Base-by-base conservation (phyloP, 1,140 invertebrate species). In the Pararge aegeria region DNA sequence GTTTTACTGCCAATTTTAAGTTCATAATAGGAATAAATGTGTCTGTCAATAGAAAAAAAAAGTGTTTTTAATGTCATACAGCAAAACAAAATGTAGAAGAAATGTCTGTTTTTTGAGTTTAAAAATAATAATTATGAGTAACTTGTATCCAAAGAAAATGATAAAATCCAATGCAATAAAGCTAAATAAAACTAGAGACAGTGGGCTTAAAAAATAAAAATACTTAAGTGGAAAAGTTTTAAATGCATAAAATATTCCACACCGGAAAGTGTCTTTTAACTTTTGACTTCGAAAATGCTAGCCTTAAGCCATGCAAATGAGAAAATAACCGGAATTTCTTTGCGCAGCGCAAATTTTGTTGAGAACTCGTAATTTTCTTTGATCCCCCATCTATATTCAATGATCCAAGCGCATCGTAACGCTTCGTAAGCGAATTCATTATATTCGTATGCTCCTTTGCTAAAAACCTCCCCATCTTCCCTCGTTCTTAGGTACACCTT, bases 381-480 rank as follows among this genome's bases (percentile, higher is more conserved):
- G 83, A 86, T 82, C 80, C 80, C 79, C 82, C 80, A 81, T 86
- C 79, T 86, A 83, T 83, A 86, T 83, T 86, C 83, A 86, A 83
- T 86, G 80, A 83, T 83, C 75, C 74, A 69, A 74, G 68, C 44
- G 44, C 44, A 20, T 72, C 70, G 72, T 77, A 77, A 82, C 75
- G 79, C 79, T 80, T 69, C 68, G 75, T 77, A 83, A 83, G 79
- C 78, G 77, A 77, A 79, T 83, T 83, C 76, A 82, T 86, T 79
- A 83, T 83, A 68, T 62, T 56, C 55, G 60, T 38, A 46, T 56
- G 54, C 24, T 61, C 1, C 0, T n/a, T n/a, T 37, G 18, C 30
- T 34, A 10, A 10, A n/a, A n/a, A 7, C 30, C n/a, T 12, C 4
- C 30, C 30, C 9, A 34, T 34, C 2, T 34, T 34, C n/a, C 30